Conservation (phyloP, 2,888 invertebrate species). For the Acleris sparsana region DNA sequence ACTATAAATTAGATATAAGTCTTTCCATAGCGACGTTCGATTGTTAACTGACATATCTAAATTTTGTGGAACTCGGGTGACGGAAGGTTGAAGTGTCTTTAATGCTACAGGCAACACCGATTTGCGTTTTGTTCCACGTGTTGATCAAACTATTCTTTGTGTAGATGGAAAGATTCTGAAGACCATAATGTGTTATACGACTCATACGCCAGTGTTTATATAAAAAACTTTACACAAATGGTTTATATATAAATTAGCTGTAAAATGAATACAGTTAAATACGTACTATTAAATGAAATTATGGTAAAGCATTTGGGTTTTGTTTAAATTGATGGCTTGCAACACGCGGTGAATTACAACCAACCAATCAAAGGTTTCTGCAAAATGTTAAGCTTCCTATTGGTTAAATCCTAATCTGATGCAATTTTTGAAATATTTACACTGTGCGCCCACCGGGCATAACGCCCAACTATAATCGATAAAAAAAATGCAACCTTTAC, state of each 20-base stretch:
- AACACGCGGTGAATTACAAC: not conserved
- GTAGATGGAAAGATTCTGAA: no score
- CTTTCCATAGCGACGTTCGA: conserved; percentile 54
- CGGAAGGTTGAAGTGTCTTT: not conserved
- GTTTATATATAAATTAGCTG: no score
- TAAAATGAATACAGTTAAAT: no score
- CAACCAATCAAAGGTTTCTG: conserved; percentile 34
- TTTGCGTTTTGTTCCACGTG: conserved; percentile 48
- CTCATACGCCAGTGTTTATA: no score
- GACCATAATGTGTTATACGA: no score
- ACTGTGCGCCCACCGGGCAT: conserved; percentile 25
- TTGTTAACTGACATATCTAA: conserved; percentile 46
- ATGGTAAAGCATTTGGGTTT: not conserved
- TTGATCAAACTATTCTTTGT: not conserved
- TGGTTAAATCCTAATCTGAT: conserved; percentile 48
- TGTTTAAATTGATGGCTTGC: not conserved
- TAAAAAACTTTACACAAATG: no score
- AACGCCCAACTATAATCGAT: not conserved
- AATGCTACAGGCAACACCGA: conserved; percentile 13
- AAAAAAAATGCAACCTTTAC: conserved; percentile 9
- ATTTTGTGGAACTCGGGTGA: conserved; percentile 4
- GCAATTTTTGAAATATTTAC: conserved; percentile 60
- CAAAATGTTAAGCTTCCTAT: conserved; percentile 17
- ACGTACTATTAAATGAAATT: not conserved
- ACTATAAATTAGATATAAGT: conserved; percentile 45